Percentiles rank a stretch among this genome's conserved stretches.
Evolutionary conservation across 2,113 vertebrate species (phyloP).

Genomic region (Stomatorhinus ivindoensis): DNA sequence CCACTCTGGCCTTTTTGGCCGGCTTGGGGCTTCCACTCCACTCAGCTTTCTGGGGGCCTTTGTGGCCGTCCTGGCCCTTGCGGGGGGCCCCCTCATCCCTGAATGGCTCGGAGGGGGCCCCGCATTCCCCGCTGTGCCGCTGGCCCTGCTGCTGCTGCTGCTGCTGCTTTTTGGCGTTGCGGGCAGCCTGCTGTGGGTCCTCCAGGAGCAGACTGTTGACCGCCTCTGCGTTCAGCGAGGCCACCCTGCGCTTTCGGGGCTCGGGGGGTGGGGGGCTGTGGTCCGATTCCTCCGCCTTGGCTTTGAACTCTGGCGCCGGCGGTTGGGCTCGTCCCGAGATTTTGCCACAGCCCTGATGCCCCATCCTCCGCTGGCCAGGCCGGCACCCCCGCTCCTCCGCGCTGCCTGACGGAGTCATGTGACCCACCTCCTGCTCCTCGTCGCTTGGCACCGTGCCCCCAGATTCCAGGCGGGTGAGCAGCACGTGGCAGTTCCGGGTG

Average conservation of each 20-base stretch:
- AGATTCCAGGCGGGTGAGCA: slow-evolving; percentile 79
- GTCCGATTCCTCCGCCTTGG: slow-evolving; percentile 47
- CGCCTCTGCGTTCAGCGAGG: slow-evolving; percentile 92
- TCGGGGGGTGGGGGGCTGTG: slow-evolving; percentile 46
- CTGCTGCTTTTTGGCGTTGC: slow-evolving; percentile 51
- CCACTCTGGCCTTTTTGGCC: slow-evolving; percentile 39
- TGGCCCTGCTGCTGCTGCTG: slow-evolving; percentile 42
- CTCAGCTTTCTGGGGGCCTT: slow-evolving; percentile 36
- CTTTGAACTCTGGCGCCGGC: slow-evolving; percentile 50
- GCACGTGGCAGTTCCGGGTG: slow-evolving; percentile 72
- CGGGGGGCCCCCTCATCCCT: slow-evolving; percentile 20
- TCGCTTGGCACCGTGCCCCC: slow-evolving; percentile 28
- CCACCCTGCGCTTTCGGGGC: slow-evolving; percentile 84
- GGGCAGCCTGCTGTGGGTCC: slow-evolving; percentile 42
- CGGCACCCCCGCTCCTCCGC: slow-evolving; percentile 36
- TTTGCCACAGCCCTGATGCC: slow-evolving; percentile 38
- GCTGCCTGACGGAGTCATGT: slow-evolving; percentile 30
- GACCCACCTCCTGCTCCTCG: background rate
- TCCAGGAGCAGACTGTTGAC: slow-evolving; percentile 90
- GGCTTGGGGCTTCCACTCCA: slow-evolving; percentile 41
- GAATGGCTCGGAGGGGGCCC: slow-evolving; percentile 20
- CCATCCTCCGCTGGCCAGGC: slow-evolving; percentile 47
- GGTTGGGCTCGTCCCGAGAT: slow-evolving; percentile 39
- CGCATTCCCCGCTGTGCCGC: slow-evolving; percentile 40
- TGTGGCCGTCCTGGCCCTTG: slow-evolving; percentile 43